Base-by-base conservation (phyloP, 2,888 invertebrate genomes). In the Mechanitis mazaeus region DNA sequence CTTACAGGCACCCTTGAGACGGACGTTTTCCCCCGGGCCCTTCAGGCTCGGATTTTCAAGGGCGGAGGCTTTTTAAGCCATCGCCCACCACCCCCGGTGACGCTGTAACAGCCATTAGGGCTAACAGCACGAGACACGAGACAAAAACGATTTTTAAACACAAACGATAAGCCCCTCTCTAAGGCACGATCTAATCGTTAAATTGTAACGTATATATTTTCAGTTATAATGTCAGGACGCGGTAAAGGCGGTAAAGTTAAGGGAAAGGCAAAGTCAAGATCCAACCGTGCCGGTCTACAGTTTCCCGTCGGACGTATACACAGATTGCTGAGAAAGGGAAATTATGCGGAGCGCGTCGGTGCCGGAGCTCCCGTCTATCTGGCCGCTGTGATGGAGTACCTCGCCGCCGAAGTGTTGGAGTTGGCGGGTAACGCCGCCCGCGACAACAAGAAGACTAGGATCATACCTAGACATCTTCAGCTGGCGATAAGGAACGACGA, bases 361-460 rank as follows among this genome's bases (percentile, higher is more conserved):
- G 90, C 88, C 56, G 91, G 90, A 3, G 89, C 89, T 5, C 87
- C 91, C 0, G 89, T 91, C 0, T 91, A 90, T 64, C 73, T 91
- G 50, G 91, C 90, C 0, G 91, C 91, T 47, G 93, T 93, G 0
- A 89, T 93, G 87, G 93, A 93, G 71, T 93, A 93, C 70, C 74
- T 93, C 56, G 93, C 94, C 20, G 94, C 94, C 64, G 94, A 94
- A 86, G 91, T 93, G 1, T 74, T 93, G 64, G 92, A 93, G 74
- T 88, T 93, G 83, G 92, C 92, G 3, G 93, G 93, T 42, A 93
- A 93, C 75, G 93, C 92, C 31, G 92, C 92, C 1, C 83, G 92
- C 59, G 93, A 94, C 76, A 94, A 94, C 83, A 94, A 94, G 81
- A 94, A 94, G 78, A 91, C 92, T 9, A 88, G 92, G 76, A 95